These are phyloP conservation scores for Temnothorax unifasciatus DNA, from an alignment of 2,888 invertebrate species.

Conservation along the genomic window DNA sequence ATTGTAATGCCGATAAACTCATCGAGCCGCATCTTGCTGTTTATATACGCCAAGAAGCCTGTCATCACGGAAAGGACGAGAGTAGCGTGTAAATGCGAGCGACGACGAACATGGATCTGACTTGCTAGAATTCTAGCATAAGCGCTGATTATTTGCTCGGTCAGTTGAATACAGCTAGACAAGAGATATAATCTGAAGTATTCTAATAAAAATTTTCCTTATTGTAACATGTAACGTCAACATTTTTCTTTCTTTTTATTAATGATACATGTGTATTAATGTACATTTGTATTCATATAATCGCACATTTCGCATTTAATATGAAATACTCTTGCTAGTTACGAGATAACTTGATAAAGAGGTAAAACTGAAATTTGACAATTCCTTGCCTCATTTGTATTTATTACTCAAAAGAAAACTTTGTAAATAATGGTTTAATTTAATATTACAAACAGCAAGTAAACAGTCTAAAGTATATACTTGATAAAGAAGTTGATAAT, in stretches of 20 bases:
- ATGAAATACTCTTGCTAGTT: background rate
- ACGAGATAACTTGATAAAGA: background rate
- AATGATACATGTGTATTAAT: no score
- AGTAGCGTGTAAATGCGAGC: conserved; percentile 10
- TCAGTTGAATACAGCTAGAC: conserved; percentile 91
- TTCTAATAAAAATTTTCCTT: conserved; percentile 39
- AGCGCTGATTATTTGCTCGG: conserved; percentile 86
- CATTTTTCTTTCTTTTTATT: background rate
- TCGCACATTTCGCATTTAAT: background rate
- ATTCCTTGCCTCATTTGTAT: background rate
- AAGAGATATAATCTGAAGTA: conserved; percentile 94
- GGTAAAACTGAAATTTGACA: background rate
- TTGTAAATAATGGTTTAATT: background rate
- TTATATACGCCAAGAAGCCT: no score
- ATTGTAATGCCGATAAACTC: no score
- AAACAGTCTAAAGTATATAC: conserved; percentile 90
- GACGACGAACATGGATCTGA: conserved; percentile 78
- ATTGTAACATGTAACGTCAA: background rate
- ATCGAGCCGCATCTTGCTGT: no score
- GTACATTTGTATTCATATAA: conserved; percentile 39
- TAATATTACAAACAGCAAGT: conserved; percentile 90
- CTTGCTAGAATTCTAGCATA: conserved; percentile 81
- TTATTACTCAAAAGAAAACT: background rate
- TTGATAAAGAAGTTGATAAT: conserved; percentile 89
- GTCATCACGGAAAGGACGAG: background rate